Evolutionary conservation across 1,140 invertebrate species (phyloP), one percentile per base, ranked within the genome.

Genomic region (Agraylea sexmaculata): DNA sequence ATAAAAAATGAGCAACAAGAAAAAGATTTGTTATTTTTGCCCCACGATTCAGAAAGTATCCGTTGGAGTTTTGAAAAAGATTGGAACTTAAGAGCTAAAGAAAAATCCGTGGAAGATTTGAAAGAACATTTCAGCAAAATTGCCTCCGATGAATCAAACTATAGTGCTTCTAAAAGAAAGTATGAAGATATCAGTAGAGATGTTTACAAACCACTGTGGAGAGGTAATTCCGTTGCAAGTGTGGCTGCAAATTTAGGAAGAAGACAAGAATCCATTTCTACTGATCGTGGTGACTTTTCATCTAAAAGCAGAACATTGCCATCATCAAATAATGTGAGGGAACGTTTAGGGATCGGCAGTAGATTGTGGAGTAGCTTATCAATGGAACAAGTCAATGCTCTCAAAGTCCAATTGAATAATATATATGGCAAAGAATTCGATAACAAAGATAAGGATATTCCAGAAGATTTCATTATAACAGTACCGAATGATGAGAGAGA

Each of bases 81-180:
- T 51, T 70, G 77, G 29, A 82, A 83, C 0, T 60, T 95, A 31
- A 69, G 78, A 54, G 77, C 76, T 27, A 88, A 86, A 57, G 83
- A 90, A 54, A 81, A 84, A 54, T 90, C 86, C 0, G 83, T 92
- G 0, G 82, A 86, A 57, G 80, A 91, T 62, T 70, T 94, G 15
- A 74, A 77, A 39, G 74, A 80, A 45, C 73, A 78, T 47, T 84
- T 86, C 49, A 68, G 73, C 51, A 73, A 69, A 54, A 57, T 75
- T 1, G 54, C 60, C 7, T 54, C 53, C 11, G 61, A 61, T 48
- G 54, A 66, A 49, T 61, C 63, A 17, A 57, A 57, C 4, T 60
- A 66, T 36, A 67, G 71, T 10, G 58, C 55, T 19, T 60, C 66
- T 33, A 34, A 64, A 31, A 68, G 52, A 51, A 50, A 59, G 35